These are phyloP conservation scores for Panthera uncia DNA, from an alignment of 2,113 vertebrate genomes.

Conservation along the genomic window DNA sequence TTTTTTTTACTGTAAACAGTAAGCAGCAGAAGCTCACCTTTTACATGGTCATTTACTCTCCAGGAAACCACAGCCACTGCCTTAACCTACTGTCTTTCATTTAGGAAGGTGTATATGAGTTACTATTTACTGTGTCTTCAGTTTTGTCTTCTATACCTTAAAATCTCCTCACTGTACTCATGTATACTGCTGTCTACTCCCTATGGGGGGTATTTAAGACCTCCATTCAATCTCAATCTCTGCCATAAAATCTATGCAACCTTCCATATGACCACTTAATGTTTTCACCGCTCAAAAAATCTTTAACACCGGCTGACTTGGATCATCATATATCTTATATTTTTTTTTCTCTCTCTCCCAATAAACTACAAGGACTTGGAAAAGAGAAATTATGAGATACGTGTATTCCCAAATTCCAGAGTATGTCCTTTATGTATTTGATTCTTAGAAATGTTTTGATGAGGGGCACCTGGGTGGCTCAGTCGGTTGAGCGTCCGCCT, in stretches of 20 bases:
- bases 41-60: neutral
- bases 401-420: neutral
- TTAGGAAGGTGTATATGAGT: neutral
- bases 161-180: neutral
- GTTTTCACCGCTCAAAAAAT: neutral
- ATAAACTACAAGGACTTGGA: neutral
- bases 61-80: rapidly evolving
- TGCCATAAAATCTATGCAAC: neutral
- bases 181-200: neutral
- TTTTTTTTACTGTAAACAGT: neutral
- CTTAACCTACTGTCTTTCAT: neutral
- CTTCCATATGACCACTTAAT: neutral
- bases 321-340: neutral
- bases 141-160: neutral
- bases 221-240: neutral
- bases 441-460: neutral
- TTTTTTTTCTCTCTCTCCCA: neutral
- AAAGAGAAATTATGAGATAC: neutral
- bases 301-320: neutral
- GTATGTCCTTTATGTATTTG: neutral
- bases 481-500: neutral
- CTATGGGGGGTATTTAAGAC: neutral
- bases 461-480: neutral
- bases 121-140: neutral
- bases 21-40: neutral